Evolutionary conservation across 2,113 vertebrate genomes (phyloP).

Genomic region (Ahaetulla prasina): DNA sequence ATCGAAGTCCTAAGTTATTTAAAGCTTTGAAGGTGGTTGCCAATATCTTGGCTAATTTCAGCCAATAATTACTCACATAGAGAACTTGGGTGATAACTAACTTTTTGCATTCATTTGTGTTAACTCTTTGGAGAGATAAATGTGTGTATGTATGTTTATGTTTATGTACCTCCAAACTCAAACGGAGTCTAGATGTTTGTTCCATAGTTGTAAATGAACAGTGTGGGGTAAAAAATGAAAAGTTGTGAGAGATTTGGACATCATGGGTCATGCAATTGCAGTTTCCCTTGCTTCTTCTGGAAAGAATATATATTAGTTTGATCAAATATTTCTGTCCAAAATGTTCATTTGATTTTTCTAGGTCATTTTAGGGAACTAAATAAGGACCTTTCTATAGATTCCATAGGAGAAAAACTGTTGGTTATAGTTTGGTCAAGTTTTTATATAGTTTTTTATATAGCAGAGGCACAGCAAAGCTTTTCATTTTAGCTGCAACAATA

Average conservation of each 20-base stretch:
- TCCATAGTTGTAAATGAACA: neutral
- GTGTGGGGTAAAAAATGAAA: neutral
- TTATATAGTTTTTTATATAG: no score
- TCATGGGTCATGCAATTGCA: neutral
- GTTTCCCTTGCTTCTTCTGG: neutral
- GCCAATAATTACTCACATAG: neutral
- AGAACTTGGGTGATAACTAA: neutral
- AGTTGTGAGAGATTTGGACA: neutral
- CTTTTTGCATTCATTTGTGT: neutral
- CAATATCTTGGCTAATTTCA: neutral
- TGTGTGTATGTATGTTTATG: neutral
- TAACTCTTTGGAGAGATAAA: neutral
- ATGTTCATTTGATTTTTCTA: neutral
- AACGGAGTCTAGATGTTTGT: neutral
- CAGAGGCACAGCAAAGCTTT: neutral
- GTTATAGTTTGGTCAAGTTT: no score
- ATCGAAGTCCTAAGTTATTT: neutral
- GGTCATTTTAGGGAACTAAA: neutral
- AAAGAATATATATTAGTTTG: neutral
- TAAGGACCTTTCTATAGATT: neutral
- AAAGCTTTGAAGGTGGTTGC: neutral
- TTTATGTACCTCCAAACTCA: neutral
- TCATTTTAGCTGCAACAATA: neutral
- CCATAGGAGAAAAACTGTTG: neutral
- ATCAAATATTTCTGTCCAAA: neutral